A percentile compares a stretch with the other conserved stretches of the same genome.
Evolutionary conservation across 2,797 vertebrate genomes (phyloP).

Genomic region (Neomorphus geoffroyi): DNA sequence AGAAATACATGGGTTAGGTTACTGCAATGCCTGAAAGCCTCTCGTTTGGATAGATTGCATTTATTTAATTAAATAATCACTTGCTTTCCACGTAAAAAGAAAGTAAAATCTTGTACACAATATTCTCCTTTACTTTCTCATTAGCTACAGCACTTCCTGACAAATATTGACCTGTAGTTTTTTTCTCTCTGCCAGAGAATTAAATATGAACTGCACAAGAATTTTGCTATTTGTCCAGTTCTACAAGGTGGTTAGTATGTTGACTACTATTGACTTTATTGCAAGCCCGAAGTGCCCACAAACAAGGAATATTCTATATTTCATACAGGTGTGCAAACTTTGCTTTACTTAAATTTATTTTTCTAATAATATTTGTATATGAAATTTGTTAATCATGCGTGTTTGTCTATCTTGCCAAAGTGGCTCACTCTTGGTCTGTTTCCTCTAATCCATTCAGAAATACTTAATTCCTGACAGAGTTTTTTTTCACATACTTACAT

Average conservation of each 20-base stretch:
- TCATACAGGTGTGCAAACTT: background rate
- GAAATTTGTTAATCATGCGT: background rate
- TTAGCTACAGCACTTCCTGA: conserved; percentile 54
- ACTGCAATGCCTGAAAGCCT: background rate
- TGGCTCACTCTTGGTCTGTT: background rate
- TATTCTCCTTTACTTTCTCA: conserved; percentile 44
- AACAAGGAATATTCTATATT: background rate
- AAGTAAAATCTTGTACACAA: background rate
- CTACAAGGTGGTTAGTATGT: background rate
- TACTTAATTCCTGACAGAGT: background rate
- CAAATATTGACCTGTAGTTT: conserved; percentile 62
- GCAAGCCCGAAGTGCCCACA: background rate
- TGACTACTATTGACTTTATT: background rate
- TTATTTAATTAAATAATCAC: background rate
- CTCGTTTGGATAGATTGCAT: background rate
- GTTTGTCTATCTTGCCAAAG: background rate
- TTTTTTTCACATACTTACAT: background rate
- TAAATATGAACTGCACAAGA: conserved; percentile 56
- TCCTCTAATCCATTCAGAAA: background rate
- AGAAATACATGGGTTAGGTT: background rate
- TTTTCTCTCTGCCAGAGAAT: conserved; percentile 49
- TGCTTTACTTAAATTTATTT: background rate
- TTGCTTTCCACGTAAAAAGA: conserved; percentile 19
- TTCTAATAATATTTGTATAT: background rate
- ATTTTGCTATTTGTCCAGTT: conserved; percentile 17